Percentiles rank a stretch among this genome's conserved stretches.
phyloP scores from a whole-genome alignment of 2,797 vertebrate genomes.

The Sebastes umbrosus region DNA sequence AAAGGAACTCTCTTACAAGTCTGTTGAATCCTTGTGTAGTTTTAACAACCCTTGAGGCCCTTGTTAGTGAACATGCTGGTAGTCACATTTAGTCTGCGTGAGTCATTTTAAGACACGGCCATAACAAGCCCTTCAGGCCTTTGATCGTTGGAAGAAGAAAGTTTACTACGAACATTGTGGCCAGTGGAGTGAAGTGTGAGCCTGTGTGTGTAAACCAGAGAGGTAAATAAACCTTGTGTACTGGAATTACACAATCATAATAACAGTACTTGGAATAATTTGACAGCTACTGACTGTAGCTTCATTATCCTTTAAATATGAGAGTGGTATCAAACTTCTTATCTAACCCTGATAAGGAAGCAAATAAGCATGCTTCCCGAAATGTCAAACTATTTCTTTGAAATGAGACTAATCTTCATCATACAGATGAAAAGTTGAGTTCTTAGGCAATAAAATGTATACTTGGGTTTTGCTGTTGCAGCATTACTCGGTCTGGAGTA shows the following conservation, averaged over 20 bases:
- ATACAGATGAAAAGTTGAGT: not conserved
- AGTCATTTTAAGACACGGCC: conserved; percentile 7
- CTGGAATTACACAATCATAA: not conserved
- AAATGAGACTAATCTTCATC: not conserved
- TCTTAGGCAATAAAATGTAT: no score
- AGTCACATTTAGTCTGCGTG: conserved; percentile 1
- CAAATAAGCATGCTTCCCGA: not conserved
- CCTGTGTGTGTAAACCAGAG: not conserved
- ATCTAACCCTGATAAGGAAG: not conserved
- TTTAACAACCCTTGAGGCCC: conserved; percentile 1
- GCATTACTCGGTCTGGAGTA: not conserved
- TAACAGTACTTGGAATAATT: not conserved
- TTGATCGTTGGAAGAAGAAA: conserved; percentile 14
- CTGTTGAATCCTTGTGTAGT: not conserved
- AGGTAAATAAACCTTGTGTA: not conserved
- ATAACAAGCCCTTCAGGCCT: not conserved
- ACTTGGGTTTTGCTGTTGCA: no score
- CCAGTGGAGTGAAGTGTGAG: not conserved
- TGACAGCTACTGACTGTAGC: not conserved
- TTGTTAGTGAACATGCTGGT: not conserved
- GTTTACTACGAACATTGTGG: not conserved
- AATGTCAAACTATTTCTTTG: not conserved
- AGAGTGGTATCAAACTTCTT: not conserved
- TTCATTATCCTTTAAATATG: not conserved
- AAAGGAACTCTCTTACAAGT: not conserved